A percentile compares a stretch with the other conserved stretches of the same genome.
Evolutionary conservation across 2,888 invertebrate species (phyloP).

Genomic region (Cabera pusaria): DNA sequence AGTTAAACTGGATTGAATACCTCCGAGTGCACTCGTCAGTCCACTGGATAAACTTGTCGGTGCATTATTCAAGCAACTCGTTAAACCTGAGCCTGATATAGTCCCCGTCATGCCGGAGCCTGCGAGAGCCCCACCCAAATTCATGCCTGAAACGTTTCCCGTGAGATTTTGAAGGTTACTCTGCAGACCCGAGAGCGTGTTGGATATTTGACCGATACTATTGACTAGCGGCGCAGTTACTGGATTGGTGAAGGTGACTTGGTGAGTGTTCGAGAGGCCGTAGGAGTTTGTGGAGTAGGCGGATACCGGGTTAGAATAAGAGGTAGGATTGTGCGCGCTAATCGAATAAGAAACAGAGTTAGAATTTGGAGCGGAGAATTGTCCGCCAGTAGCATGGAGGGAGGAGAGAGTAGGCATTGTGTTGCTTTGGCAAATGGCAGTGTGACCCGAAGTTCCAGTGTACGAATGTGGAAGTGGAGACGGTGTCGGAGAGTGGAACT

Average conservation of each 20-base stretch:
- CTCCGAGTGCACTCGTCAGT: constrained; percentile 66
- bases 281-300: constrained; percentile 74
- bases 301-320: constrained; percentile 79
- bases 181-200: constrained; percentile 74
- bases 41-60: constrained; percentile 72
- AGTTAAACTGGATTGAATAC: constrained; percentile 68
- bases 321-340: constrained; percentile 77
- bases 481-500: constrained; percentile 85
- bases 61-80: constrained; percentile 71
- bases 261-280: constrained; percentile 74
- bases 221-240: constrained; percentile 76
- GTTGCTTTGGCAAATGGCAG: constrained; percentile 84
- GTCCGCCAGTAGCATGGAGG: constrained; percentile 68
- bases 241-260: constrained; percentile 79
- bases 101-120: constrained; percentile 76
- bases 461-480: constrained; percentile 83
- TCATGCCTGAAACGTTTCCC: constrained; percentile 70
- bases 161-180: constrained; percentile 74
- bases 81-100: constrained; percentile 73
- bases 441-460: constrained; percentile 69
- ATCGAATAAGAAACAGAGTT: constrained; percentile 78
- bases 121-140: constrained; percentile 66
- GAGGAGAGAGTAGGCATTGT: constrained; percentile 85
- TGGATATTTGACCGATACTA: constrained; percentile 77
- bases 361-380: constrained; percentile 73